phyloP scores from a whole-genome alignment of 2,113 vertebrate species.

The Bolborhynchus lineola region DNA sequence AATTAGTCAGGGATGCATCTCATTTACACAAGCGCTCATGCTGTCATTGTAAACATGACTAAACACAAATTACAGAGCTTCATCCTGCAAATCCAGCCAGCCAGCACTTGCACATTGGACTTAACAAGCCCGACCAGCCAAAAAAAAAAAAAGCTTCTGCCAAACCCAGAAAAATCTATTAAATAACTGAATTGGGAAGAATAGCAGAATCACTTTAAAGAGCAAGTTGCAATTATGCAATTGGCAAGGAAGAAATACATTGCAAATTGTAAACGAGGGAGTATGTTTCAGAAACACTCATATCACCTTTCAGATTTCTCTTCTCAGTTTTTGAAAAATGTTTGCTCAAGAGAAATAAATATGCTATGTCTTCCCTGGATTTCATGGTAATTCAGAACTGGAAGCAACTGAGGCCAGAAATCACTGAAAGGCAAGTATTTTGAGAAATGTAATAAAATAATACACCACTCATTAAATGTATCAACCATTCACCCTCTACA shows the following conservation, averaged over 20 bases:
- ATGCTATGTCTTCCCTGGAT: background rate
- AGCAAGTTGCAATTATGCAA: background rate
- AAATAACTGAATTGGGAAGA: background rate
- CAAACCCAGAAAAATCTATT: background rate
- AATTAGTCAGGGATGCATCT: background rate
- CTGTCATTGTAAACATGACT: background rate
- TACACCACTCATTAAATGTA: background rate
- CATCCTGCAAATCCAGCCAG: background rate
- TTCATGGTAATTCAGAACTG: background rate
- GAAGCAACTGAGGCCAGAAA: background rate
- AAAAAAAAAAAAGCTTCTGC: background rate
- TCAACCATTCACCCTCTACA: background rate
- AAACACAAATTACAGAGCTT: background rate
- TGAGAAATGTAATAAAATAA: background rate
- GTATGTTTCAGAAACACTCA: background rate
- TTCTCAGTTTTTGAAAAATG: background rate
- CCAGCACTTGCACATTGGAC: background rate
- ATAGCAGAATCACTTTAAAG: background rate
- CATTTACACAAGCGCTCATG: background rate
- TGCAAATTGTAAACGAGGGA: background rate
- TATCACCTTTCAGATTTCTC: background rate
- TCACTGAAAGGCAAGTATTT: background rate
- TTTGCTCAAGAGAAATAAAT: background rate
- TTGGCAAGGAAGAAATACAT: background rate
- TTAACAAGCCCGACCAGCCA: background rate